Base-by-base conservation (phyloP, 2,797 vertebrate genomes). In the Sphenodon punctatus region DNA sequence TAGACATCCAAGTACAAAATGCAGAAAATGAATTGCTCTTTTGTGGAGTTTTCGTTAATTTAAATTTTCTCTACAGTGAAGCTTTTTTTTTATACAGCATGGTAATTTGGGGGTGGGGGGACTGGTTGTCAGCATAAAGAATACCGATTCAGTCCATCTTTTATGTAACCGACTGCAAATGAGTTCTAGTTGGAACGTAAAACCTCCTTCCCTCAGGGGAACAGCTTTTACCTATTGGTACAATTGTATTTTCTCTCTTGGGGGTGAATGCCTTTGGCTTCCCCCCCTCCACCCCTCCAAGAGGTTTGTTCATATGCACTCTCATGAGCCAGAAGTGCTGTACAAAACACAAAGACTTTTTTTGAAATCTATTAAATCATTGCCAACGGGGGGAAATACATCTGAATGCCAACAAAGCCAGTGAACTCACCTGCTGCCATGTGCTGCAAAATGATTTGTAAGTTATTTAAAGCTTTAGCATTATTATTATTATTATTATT, bases 1-100 rank as follows among this genome's bases (percentile, higher is more conserved):
- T 25, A 32, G 43, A 45, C 66, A 25, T 14, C 27, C 23, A 65
- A 32, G 68, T 63, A 30, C 15, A 55, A 61, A 82, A 56, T 34
- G 61, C 23, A 55, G 51, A 60, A 75, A 51, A n/a, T 69, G 30
- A 82, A 41, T 3, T 41, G 36, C 30, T 38, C 15, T 45, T 4
- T 72, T 64, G 53, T 48, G n/a, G 38, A 4, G 0, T 23, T n/a
- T 85, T 49, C 25, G 75, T 61, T n/a, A 65, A 2, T 64, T 78
- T 75, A 22, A 23, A 22, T 30, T 51, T 63, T 23, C 4, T 20
- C 19, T 58, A 80, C 65, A 23, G 36, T 6, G 27, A 60, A 38
- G 39, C 25, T 59, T 58, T 71, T 22, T 72, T 72, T 27, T 63
- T n/a, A n/a, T n/a, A 69, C 87, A 75, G 43, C 22, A 23, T 14